phyloP scores from a whole-genome alignment of 2,888 invertebrate genomes.

The Lacanobia oleracea region DNA sequence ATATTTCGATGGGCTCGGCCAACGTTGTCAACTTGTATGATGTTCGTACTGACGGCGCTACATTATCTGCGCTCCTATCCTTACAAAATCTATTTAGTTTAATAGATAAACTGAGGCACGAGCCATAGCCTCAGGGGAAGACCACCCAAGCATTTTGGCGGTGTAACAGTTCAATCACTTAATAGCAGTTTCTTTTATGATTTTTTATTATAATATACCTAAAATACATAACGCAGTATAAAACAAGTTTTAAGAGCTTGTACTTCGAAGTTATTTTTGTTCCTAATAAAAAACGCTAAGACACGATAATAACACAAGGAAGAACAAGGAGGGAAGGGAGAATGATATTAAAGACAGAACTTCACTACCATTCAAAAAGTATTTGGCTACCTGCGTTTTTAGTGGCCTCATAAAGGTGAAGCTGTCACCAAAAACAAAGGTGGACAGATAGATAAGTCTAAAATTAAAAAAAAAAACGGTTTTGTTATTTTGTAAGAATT shows the following conservation, averaged over 20 bases:
- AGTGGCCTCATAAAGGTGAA: too few species aligned
- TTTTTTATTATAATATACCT: not conserved
- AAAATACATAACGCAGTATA: not conserved
- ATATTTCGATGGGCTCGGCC: too few species aligned
- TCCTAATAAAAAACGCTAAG: too few species aligned
- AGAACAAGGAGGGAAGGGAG: too few species aligned
- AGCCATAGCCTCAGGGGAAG: constrained; percentile 16
- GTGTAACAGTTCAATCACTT: constrained; percentile 10
- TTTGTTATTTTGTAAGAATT: too few species aligned
- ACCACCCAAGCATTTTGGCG: constrained; percentile 31
- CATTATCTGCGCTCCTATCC: not conserved
- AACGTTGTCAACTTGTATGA: not conserved
- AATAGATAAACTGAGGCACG: not conserved
- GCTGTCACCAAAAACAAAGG: too few species aligned
- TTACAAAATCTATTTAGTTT: constrained; percentile 5
- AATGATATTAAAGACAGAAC: too few species aligned
- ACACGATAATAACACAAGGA: too few species aligned
- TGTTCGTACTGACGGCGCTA: not conserved
- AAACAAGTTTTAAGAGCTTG: not conserved
- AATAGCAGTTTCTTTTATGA: not conserved
- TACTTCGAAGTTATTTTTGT: not conserved
- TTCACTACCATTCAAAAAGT: too few species aligned
- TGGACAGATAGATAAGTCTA: too few species aligned
- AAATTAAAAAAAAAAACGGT: too few species aligned
- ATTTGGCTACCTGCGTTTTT: too few species aligned